Evolutionary conservation across 2,113 vertebrate species (phyloP).

Genomic region (Callithrix jacchus): DNA sequence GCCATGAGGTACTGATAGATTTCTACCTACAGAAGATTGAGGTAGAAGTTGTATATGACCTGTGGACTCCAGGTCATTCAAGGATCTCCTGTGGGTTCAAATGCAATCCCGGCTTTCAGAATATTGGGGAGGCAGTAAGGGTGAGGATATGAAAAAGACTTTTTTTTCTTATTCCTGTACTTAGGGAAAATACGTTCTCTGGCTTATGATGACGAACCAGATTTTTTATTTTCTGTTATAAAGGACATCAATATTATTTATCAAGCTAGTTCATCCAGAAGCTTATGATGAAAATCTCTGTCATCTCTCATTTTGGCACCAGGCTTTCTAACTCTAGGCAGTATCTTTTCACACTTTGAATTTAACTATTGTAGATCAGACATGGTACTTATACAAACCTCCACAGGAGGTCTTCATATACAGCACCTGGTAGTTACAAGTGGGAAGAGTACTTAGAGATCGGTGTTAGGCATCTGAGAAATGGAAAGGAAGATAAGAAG

Average conservation of each 20-base stretch:
- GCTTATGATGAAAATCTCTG: not conserved
- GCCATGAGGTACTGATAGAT: not conserved
- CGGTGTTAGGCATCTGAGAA: not conserved
- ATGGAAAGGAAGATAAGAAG: not conserved
- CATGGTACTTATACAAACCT: not conserved
- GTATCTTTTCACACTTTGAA: not conserved
- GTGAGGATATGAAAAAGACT: not conserved
- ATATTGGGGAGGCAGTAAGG: not conserved
- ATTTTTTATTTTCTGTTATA: not conserved
- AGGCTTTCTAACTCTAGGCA: not conserved
- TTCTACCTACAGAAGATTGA: not conserved
- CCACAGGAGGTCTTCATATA: not conserved
- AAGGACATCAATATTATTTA: not conserved
- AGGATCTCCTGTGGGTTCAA: not conserved
- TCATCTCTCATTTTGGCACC: not conserved
- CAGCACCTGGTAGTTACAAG: not conserved
- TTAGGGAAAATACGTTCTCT: not conserved
- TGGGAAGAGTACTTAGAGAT: not conserved
- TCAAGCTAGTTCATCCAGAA: not conserved
- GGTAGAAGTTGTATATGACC: not conserved
- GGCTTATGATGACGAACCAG: not conserved
- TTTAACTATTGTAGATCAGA: not conserved
- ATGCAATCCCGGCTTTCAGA: not conserved
- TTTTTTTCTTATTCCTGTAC: not conserved
- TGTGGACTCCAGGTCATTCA: not conserved